Evolutionary conservation across 2,888 invertebrate genomes (phyloP).

Genomic region (Oasisia sp.): DNA sequence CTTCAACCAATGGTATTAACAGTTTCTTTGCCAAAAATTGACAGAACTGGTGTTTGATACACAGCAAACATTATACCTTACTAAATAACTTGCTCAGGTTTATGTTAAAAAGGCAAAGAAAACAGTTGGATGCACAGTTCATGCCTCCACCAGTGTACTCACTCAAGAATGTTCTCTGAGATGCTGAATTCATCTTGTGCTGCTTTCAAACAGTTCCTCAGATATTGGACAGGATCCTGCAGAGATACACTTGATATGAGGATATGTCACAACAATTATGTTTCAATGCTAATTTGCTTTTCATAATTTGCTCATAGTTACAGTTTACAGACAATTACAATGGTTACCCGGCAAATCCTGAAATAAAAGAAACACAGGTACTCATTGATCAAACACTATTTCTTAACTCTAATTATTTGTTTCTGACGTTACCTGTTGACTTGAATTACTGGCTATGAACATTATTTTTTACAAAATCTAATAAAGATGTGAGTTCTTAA

Average conservation of each 20-base stretch:
- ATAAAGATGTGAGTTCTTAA: no score
- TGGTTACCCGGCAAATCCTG: no score
- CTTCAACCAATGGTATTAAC: no score
- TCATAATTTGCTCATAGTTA: background rate
- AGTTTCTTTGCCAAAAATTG: no score
- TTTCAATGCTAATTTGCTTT: background rate
- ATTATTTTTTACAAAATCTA: no score
- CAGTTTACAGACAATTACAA: background rate
- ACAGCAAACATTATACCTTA: no score
- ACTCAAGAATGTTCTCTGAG: constrained; percentile 52
- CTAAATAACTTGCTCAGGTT: no score
- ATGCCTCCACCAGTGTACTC: constrained; percentile 34
- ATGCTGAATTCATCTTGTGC: constrained; percentile 47
- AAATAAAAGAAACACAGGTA: background rate
- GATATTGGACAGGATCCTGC: constrained; percentile 49
- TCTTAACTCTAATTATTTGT: background rate
- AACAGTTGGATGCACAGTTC: no score
- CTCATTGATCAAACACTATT: background rate
- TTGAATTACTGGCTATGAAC: no score
- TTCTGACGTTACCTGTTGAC: no score
- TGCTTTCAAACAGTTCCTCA: constrained; percentile 42
- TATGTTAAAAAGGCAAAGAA: no score
- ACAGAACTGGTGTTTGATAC: no score
- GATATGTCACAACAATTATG: background rate
- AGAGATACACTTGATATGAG: background rate